Evolutionary conservation across 1,140 invertebrate species (phyloP).

Genomic region (Metopolophium dirhodum): DNA sequence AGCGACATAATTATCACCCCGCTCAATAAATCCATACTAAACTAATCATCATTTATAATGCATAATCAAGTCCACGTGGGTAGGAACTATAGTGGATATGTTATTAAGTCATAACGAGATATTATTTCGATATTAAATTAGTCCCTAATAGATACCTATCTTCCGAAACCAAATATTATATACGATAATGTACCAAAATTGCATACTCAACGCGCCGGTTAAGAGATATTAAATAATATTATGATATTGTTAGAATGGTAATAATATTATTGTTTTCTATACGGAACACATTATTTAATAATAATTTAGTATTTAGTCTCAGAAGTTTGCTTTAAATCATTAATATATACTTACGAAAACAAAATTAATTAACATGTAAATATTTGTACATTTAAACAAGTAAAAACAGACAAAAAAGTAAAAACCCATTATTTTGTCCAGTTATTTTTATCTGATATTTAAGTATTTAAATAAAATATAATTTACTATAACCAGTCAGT

Average conservation of each 20-base stretch:
- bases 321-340: too few species aligned
- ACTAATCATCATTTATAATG: not conserved
- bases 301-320: not conserved
- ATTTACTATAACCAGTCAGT: too few species aligned
- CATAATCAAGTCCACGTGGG: too few species aligned
- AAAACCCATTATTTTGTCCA: too few species aligned
- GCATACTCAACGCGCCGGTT: not conserved
- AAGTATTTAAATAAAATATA: too few species aligned
- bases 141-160: not conserved
- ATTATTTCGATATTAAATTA: not conserved
- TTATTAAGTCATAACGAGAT: not conserved
- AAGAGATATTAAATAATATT: not conserved
- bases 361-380: not conserved
- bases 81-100: too few species aligned
- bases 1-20: not conserved
- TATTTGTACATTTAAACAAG: not conserved
- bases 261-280: not conserved
- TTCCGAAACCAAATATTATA: not conserved
- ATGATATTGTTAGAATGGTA: not conserved
- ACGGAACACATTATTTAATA: not conserved
- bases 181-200: not conserved
- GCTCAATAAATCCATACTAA: not conserved
- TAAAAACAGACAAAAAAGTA: not conserved
- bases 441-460: too few species aligned
- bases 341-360: not conserved